A percentile compares a stretch with the other conserved stretches of the same genome.
Evolutionary conservation across 2,888 invertebrate genomes (phyloP).

Genomic region (Coelinius sp.): DNA sequence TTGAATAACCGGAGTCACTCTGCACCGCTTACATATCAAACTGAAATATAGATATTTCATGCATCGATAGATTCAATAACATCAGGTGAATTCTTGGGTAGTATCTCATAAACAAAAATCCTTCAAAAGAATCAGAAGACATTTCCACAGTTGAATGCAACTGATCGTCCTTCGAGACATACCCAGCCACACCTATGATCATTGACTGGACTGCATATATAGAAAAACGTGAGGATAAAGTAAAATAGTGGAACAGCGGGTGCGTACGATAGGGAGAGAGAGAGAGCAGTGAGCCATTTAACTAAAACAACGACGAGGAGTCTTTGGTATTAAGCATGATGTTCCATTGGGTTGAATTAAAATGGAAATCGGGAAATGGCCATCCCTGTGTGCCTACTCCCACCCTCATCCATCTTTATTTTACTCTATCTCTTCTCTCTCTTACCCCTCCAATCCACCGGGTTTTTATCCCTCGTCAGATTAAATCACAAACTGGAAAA

Average conservation of each 20-base stretch:
- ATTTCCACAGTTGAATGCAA: constrained; percentile 13
- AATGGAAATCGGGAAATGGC: constrained; percentile 66
- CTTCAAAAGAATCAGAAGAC: constrained; percentile 29
- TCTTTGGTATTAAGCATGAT: constrained; percentile 69
- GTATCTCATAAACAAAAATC: constrained; percentile 1
- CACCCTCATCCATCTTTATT: constrained; percentile 33
- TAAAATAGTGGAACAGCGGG: constrained; percentile 56
- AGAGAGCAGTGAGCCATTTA: constrained; percentile 58
- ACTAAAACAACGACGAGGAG: constrained; percentile 64
- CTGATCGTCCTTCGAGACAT: constrained; percentile 46
- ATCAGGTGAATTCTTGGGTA: constrained; percentile 3
- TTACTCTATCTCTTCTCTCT: too few species aligned
- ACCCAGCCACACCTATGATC: constrained; percentile 31
- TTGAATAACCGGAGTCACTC: not conserved
- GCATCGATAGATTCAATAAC: constrained; percentile 13
- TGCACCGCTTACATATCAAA: not conserved
- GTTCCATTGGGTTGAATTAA: constrained; percentile 70
- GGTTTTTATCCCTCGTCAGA: constrained; percentile 36
- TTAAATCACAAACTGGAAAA: constrained; percentile 42
- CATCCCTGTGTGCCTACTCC: constrained; percentile 32
- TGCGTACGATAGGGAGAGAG: not conserved
- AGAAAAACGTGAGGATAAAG: constrained; percentile 52
- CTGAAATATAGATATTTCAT: constrained; percentile 4
- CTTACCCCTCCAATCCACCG: constrained; percentile 35
- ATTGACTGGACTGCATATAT: constrained; percentile 6